Percentiles rank a stretch among this genome's conserved stretches.
phyloP scores from a whole-genome alignment of 1,140 invertebrate species.

The Acyrthosiphon pisum region DNA sequence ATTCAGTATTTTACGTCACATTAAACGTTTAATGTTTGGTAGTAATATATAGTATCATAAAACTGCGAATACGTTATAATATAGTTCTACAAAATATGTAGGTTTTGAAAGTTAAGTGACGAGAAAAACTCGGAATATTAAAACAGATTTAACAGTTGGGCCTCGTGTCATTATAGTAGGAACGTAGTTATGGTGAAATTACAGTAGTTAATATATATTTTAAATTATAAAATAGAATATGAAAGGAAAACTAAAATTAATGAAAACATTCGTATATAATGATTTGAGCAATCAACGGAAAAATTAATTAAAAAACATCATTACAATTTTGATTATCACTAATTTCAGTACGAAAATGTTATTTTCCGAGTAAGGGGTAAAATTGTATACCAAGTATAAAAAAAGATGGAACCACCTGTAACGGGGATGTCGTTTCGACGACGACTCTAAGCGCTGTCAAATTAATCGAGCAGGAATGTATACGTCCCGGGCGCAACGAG shows the following conservation, averaged over 20 bases:
- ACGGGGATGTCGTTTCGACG: constrained; percentile 13
- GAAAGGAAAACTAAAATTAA: neutral
- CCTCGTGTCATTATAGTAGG: neutral
- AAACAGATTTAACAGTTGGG: neutral
- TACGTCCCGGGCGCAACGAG: constrained; percentile 8
- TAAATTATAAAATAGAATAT: neutral
- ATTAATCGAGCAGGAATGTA: constrained; percentile 52
- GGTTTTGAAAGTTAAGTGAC: neutral
- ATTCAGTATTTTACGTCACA: neutral
- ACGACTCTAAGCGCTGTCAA: constrained; percentile 38
- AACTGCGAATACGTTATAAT: neutral
- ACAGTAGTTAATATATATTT: neutral
- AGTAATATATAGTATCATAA: neutral
- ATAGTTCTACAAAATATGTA: neutral
- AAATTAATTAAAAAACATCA: constrained; percentile 8
- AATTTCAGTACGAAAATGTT: neutral
- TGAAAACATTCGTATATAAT: neutral
- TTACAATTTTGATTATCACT: neutral
- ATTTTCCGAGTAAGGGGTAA: neutral
- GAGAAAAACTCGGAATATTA: neutral
- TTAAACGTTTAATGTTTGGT: neutral
- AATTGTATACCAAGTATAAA: neutral
- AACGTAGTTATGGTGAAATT: neutral
- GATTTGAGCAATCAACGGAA: neutral
- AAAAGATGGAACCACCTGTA: constrained; percentile 47